These are phyloP conservation scores for Periophthalmodon schlosseri DNA, from an alignment of 2,113 vertebrate species.

Conservation along the genomic window DNA sequence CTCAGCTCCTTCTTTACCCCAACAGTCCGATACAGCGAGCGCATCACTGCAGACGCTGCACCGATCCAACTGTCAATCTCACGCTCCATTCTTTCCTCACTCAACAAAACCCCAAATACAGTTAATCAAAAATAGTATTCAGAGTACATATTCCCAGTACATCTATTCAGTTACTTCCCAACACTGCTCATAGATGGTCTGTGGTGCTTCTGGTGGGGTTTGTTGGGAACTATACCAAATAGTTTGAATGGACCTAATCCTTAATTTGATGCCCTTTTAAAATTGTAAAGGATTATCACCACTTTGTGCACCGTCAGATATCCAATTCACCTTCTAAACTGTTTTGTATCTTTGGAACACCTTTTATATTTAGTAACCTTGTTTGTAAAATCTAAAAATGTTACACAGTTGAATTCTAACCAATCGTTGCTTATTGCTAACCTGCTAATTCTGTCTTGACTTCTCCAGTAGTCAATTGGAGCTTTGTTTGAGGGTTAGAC, in stretches of 20 bases:
- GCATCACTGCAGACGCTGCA: too few relatives aligned
- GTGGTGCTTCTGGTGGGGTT: conserved; percentile 32
- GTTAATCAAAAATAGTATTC: too few relatives aligned
- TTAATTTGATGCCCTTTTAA: neutral
- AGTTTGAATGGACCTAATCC: conserved; percentile 31
- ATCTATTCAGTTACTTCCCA: too few relatives aligned
- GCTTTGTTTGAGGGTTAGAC: conserved; percentile 28
- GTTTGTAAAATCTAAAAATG: neutral
- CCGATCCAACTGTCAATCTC: too few relatives aligned
- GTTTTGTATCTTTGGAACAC: neutral
- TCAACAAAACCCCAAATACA: too few relatives aligned
- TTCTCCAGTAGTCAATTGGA: neutral
- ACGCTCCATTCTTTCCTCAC: too few relatives aligned
- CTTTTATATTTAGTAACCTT: conserved; percentile 20
- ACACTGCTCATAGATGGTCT: neutral
- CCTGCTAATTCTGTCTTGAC: neutral
- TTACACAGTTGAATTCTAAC: conserved; percentile 18
- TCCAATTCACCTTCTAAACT: conserved; percentile 16
- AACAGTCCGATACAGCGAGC: too few relatives aligned
- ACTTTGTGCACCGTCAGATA: conserved; percentile 33
- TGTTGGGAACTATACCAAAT: conserved; percentile 2
- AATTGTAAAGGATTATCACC: conserved; percentile 44
- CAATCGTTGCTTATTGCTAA: conserved; percentile 13
- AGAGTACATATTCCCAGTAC: too few relatives aligned
- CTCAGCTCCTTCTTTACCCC: too few relatives aligned